A percentile compares a stretch with the other conserved stretches of the same genome.
Evolutionary conservation across 2,888 invertebrate species (phyloP).

Genomic region (Eilema griseolum): DNA sequence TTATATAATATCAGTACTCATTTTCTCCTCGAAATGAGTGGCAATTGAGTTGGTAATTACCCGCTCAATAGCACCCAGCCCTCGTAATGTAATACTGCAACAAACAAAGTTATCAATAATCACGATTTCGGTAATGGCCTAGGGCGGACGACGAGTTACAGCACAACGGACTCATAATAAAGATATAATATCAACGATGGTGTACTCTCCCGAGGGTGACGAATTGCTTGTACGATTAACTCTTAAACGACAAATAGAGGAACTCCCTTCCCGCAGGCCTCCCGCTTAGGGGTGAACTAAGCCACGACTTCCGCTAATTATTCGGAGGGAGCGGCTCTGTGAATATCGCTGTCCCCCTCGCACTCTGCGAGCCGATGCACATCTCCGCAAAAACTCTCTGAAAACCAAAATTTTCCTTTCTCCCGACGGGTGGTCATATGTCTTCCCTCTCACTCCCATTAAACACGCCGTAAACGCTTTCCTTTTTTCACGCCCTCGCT

Average conservation of each 20-base stretch:
- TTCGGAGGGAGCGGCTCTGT: conserved; percentile 79
- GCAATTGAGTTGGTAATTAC: conserved; percentile 30
- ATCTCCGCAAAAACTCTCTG: conserved; percentile 85
- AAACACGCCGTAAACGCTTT: conserved; percentile 87
- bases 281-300: conserved; percentile 81
- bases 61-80: conserved; percentile 32
- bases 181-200: conserved; percentile 82
- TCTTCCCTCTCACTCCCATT: conserved; percentile 87
- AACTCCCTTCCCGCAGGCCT: conserved; percentile 81
- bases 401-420: conserved; percentile 86
- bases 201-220: conserved; percentile 84
- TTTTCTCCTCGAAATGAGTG: conserved; percentile 10
- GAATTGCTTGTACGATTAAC: conserved; percentile 86
- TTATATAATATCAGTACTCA: neutral
- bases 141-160: conserved; percentile 66
- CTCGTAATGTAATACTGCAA: conserved; percentile 46
- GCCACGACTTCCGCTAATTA: conserved; percentile 87
- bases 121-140: conserved; percentile 80
- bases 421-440: conserved; percentile 85
- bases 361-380: conserved; percentile 81
- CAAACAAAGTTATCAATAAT: conserved; percentile 84
- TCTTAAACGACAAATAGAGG: conserved; percentile 87
- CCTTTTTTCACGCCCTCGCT: conserved; percentile 87
- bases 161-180: conserved; percentile 79
- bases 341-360: conserved; percentile 77